Base-by-base conservation (phyloP, 2,888 invertebrate genomes). In the Biston betularia region DNA sequence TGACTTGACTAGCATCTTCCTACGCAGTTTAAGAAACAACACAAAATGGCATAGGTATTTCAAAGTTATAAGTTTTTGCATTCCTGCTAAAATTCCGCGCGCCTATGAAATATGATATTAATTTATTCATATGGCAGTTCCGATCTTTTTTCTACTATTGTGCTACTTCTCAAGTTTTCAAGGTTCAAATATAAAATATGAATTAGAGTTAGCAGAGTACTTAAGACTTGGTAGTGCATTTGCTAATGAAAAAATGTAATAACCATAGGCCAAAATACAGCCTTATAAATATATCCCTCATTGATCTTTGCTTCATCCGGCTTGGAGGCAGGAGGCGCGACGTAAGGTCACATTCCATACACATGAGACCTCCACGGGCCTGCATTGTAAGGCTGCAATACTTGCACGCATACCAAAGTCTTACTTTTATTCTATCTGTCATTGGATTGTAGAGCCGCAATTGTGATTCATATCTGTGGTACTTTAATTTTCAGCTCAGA, bases 321-420 rank as follows among this genome's bases (percentile, higher is more conserved):
- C 63, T 72, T 59, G 46, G 54, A 68, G 65, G 56, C 63, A 61
- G 61, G 62, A 69, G 66, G 69, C 56, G 64, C 64, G 65, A 42
- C 46, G 56, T 72, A 73, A 75, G 75, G 75, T 73, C 69, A 59
- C 71, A 75, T 75, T 73, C 75, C 71, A 63, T 65, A 63, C 70
- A 67, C 66, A 73, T 70, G 71, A 73, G 71, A 72, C 68, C 64
- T 70, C 63, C 57, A 9, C 65, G 61, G 56, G 40, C 55, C 54
- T 63, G 66, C 62, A 57, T 69, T 63, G 63, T 63, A 63, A 73
- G 68, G 68, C 68, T 68, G 69, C 63, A 64, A 61, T 12, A 49
- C 58, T 54, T 58, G 68, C 71, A 67, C 62, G 68, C 69, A 70
- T 72, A 63, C 60, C 61, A 11, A 68, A 46, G 61, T 62, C 61